Conservation (phyloP, 64 coral and sea anemone species). For the Actinia equina region DNA sequence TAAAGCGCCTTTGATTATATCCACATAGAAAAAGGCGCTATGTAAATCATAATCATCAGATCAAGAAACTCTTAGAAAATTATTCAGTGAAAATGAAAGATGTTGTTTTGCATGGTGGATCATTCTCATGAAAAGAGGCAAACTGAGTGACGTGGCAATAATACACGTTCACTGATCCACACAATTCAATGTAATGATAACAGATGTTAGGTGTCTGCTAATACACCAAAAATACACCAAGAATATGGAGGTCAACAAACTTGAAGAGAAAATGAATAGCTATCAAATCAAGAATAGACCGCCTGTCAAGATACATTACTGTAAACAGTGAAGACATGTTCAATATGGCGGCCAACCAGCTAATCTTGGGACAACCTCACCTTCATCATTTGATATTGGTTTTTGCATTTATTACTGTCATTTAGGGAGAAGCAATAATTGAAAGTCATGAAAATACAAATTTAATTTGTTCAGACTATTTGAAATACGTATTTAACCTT, state of each 20-base stretch:
- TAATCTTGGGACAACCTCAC: not conserved
- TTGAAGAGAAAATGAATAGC: not conserved
- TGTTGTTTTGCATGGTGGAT: no score
- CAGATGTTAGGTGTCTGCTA: not conserved
- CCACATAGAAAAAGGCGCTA: no score
- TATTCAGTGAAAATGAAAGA: no score
- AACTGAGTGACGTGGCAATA: no score
- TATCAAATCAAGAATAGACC: not conserved
- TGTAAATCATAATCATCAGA: no score
- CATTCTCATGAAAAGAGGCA: no score
- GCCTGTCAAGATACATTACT: not conserved
- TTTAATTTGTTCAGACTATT: no score
- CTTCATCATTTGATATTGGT: not conserved
- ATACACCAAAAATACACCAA: not conserved
- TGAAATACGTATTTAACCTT: no score
- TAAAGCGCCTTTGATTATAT: no score
- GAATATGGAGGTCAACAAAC: constrained; percentile 8
- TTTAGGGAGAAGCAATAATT: not conserved
- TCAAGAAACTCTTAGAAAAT: no score
- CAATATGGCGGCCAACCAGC: not conserved
- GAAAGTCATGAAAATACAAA: no score
- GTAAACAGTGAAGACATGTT: not conserved
- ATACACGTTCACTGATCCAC: no score
- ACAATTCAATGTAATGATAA: not conserved
- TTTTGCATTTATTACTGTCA: not conserved